These are phyloP conservation scores for Sciurus niger DNA, from an alignment of 2,113 vertebrate species.

Conservation along the genomic window DNA sequence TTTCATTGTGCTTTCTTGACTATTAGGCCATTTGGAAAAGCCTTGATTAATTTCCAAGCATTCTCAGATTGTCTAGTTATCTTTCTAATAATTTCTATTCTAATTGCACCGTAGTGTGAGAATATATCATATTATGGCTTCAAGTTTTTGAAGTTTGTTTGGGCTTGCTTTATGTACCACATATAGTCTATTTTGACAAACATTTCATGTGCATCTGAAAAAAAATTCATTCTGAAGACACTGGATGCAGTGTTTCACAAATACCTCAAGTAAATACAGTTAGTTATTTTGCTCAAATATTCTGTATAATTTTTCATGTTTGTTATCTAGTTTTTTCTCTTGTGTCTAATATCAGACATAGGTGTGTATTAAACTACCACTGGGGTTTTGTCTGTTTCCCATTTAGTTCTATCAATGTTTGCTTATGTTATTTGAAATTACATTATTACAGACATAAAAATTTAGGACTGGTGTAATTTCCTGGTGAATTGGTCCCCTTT, in stretches of 20 bases:
- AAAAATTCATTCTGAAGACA: not conserved
- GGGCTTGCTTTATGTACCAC: not conserved
- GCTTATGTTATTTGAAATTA: not conserved
- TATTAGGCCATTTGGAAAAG: constrained; percentile 2
- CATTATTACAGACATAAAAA: not conserved
- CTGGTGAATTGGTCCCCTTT: not conserved
- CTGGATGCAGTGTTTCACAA: not conserved
- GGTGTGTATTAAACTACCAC: not conserved
- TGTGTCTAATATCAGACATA: not conserved
- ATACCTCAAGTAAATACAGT: not conserved
- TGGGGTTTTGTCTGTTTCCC: not conserved
- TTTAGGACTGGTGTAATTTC: not conserved
- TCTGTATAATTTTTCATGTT: not conserved
- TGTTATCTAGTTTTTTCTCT: not conserved
- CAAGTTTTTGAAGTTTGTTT: constrained; percentile 4
- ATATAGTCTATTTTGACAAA: constrained; percentile 7
- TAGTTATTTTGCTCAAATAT: constrained; percentile 25
- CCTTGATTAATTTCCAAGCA: constrained; percentile 6
- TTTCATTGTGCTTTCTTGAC: not conserved
- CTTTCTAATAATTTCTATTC: not conserved
- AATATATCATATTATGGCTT: not conserved
- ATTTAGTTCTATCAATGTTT: constrained; percentile 1
- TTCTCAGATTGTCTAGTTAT: constrained; percentile 2
- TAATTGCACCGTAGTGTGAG: not conserved
- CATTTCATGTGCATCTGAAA: not conserved